Conservation (phyloP, 2,113 vertebrate genomes). For the Fulica atra region DNA sequence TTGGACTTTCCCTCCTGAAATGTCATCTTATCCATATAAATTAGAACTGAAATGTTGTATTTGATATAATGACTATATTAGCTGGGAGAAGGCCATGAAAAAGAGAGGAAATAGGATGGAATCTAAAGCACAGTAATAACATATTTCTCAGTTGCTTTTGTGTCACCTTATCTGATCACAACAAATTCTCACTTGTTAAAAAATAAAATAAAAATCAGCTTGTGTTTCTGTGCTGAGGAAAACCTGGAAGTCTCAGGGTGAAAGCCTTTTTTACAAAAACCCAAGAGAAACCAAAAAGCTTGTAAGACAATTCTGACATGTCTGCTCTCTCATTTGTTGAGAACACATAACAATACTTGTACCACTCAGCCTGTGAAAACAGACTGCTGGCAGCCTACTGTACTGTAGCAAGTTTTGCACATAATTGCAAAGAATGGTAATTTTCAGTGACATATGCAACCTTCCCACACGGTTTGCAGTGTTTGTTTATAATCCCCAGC, state of each 20-base stretch:
- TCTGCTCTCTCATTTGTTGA: neutral
- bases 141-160: neutral
- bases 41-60: neutral
- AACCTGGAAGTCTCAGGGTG: neutral
- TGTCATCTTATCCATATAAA: neutral
- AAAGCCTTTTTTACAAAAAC: neutral
- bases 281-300: neutral
- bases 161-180: neutral
- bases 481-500: neutral
- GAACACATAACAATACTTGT: neutral
- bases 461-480: neutral
- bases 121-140: neutral
- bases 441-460: neutral
- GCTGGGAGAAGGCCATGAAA: neutral
- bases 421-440: neutral
- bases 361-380: neutral
- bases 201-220: neutral
- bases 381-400: neutral
- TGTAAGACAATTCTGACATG: neutral
- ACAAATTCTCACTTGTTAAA: neutral
- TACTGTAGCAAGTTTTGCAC: neutral
- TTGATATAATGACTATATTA: neutral
- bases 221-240: neutral
- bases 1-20: neutral
- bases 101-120: neutral